Base-by-base conservation (phyloP, 1,140 invertebrate genomes). In the Macrobrachium nipponense region DNA sequence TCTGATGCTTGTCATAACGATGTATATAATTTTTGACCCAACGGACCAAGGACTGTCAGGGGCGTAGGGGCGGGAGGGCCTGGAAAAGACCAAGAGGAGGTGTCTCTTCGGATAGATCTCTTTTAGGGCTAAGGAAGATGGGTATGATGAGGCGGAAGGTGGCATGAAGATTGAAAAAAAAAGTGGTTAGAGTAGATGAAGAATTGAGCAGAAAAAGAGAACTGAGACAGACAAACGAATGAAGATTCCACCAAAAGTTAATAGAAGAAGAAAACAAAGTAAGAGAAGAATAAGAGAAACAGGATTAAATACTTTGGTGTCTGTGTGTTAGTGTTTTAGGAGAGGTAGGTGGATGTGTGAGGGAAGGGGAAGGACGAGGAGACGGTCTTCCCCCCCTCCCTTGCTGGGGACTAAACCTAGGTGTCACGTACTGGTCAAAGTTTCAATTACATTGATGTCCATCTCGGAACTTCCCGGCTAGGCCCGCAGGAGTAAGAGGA, bases 391-490 rank as follows among this genome's bases (percentile, higher is more conserved):
- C 27, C 27, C 27, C 27, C 27, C 27, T 36, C 27, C 27, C 27
- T 36, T 51, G 66, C 20, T 23, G 20, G 51, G 80, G 80, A 75
- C 18, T 75, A 82, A 76, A 82, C 81, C 81, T 59, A 18, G 18
- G 43, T 82, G 70, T 82, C 81, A 75, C 81, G 81, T 76, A 82
- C 59, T 75, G 70, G 70, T 75, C 81, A 82, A 82, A 82, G 81
- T 82, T 82, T 82, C 81, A 82, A 82, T 82, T 82, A 76, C 81
- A 82, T 82, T 64, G 81, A 76, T 82, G 81, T 82, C 72, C 81
- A 82, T 82, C 81, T 76, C 81, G 68, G 44, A 62, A 76, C 81
- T 82, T 80, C 79, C 66, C 79, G 66, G 62, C 77, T 79, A 61
- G 77, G 76, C 20, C 5, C 58, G 36, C 36, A 17, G 20, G 15